phyloP scores from a whole-genome alignment of 2,797 vertebrate genomes.

The Alfaro cultratus region DNA sequence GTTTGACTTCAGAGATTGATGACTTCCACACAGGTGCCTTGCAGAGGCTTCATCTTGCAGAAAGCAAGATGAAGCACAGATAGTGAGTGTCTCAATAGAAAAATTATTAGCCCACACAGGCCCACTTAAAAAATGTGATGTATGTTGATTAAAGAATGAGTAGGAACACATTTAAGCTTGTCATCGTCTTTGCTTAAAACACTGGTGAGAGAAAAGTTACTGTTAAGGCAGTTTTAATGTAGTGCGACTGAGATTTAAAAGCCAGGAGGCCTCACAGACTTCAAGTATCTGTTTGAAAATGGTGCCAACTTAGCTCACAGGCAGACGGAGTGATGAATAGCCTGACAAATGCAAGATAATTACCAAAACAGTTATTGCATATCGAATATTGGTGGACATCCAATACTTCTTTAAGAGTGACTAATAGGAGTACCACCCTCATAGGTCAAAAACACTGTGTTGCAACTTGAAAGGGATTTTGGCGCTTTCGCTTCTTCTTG shows the following conservation, averaged over 20 bases:
- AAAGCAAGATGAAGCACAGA: constrained; percentile 19
- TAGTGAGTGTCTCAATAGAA: constrained; percentile 2
- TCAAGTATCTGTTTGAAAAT: constrained; percentile 32
- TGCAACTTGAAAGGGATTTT: constrained; percentile 24
- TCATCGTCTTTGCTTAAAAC: constrained; percentile 1
- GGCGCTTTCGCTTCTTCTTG: constrained; percentile 20
- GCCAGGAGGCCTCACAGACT: neutral
- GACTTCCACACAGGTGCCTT: constrained; percentile 23
- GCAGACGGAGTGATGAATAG: constrained; percentile 25
- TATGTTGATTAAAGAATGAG: constrained; percentile 24
- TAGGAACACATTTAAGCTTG: constrained; percentile 1
- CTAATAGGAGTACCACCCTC: constrained; percentile 9
- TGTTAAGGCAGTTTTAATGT: neutral
- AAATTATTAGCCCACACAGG: neutral
- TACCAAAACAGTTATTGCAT: constrained; percentile 14
- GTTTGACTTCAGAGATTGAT: constrained; percentile 36
- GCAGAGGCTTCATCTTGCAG: constrained; percentile 27
- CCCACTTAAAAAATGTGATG: constrained; percentile 1
- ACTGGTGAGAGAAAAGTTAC: neutral
- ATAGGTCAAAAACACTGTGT: constrained; percentile 33
- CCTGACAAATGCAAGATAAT: constrained; percentile 38
- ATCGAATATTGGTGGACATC: constrained; percentile 25
- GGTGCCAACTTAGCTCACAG: constrained; percentile 46
- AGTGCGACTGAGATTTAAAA: constrained; percentile 16
- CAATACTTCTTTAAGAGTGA: constrained; percentile 5